Percentiles rank a stretch among this genome's conserved stretches.
Conservation (phyloP, 2,888 invertebrate genomes). For the Torymus aiolomorphi region DNA sequence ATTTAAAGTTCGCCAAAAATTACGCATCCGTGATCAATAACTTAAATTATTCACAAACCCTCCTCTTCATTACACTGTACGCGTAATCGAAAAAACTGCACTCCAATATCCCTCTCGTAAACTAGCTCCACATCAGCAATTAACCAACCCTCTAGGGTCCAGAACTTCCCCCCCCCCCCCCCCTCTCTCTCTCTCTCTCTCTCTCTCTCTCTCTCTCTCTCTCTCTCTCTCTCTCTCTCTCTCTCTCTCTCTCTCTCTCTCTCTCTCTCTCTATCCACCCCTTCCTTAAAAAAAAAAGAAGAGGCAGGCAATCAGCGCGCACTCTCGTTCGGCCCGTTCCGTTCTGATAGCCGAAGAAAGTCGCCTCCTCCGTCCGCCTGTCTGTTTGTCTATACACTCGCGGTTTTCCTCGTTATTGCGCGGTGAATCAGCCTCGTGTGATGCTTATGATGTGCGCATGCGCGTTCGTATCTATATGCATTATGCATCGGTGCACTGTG, state of each 20-base stretch:
- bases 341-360: conserved; percentile 71
- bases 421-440: neutral
- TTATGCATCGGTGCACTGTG: conserved; percentile 18
- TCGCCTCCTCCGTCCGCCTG: conserved; percentile 33
- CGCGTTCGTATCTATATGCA: neutral
- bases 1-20: no score
- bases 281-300: conserved; percentile 22
- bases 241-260: neutral
- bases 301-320: neutral
- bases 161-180: neutral
- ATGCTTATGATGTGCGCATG: neutral
- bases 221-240: neutral
- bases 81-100: neutral
- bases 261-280: neutral
- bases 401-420: conserved; percentile 49
- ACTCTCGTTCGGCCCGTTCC: conserved; percentile 62
- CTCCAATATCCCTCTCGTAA: neutral
- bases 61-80: neutral
- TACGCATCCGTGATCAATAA: no score
- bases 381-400: no score
- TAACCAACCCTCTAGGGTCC: conserved; percentile 1
- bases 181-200: neutral
- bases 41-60: no score
- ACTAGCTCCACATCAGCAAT: conserved; percentile 21
- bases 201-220: neutral